These are phyloP conservation scores for Actias luna DNA, from an alignment of 2,888 invertebrate species.

Conservation along the genomic window DNA sequence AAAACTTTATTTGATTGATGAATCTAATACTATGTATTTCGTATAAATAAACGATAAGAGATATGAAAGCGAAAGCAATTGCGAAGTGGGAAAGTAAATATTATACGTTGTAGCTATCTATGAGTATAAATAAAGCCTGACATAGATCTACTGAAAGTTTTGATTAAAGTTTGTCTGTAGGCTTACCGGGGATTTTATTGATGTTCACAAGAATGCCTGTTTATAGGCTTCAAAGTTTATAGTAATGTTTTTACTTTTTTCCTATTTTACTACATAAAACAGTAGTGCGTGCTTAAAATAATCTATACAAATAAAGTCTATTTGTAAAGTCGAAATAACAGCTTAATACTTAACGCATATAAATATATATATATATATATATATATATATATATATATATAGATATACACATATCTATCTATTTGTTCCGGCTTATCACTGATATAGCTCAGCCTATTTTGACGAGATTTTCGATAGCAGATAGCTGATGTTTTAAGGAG, in stretches of 20 bases:
- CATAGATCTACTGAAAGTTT: constrained; percentile 12
- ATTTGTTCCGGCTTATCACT: too few species aligned
- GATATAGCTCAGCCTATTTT: too few species aligned
- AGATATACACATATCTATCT: too few species aligned
- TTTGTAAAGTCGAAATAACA: too few species aligned
- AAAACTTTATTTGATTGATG: constrained; percentile 1
- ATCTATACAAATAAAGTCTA: too few species aligned
- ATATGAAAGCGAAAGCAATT: constrained; percentile 4
- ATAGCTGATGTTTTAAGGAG: too few species aligned
- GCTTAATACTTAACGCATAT: too few species aligned
- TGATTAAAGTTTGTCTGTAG: constrained; percentile 8
- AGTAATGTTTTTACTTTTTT: not conserved
- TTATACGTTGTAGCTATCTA: constrained; percentile 7
- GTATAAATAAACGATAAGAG: constrained; percentile 11
- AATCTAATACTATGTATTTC: not conserved
- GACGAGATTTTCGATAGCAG: too few species aligned
- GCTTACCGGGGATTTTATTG: constrained; percentile 8
- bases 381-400: too few species aligned
- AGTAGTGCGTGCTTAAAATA: not conserved
- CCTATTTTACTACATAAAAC: not conserved
- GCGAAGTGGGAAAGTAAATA: constrained; percentile 9
- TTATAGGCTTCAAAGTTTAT: constrained; percentile 4
- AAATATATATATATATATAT: too few species aligned
- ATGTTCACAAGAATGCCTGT: constrained; percentile 6
- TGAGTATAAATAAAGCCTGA: constrained; percentile 2